phyloP scores from a whole-genome alignment of 2,888 invertebrate species.

The Thymelicus lineola region DNA sequence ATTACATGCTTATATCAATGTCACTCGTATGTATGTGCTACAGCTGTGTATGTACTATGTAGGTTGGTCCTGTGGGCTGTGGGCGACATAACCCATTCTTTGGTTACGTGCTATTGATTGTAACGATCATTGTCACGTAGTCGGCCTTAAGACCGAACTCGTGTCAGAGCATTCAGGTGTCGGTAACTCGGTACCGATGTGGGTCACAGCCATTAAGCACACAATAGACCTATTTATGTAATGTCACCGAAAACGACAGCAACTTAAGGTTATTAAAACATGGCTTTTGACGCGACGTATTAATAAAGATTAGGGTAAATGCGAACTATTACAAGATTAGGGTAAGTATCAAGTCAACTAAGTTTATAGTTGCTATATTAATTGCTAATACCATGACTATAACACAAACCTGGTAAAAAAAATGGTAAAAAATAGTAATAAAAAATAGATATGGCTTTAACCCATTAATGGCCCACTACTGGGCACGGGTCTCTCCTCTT shows the following conservation, averaged over 20 bases:
- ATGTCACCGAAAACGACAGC: constrained; percentile 23
- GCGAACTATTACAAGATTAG: too few species aligned
- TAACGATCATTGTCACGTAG: constrained; percentile 60
- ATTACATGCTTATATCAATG: constrained; percentile 37
- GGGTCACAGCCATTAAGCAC: constrained; percentile 23
- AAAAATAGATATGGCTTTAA: too few species aligned
- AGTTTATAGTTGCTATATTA: too few species aligned
- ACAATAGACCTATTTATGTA: constrained; percentile 19
- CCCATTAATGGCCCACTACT: too few species aligned
- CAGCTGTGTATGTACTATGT: constrained; percentile 19
- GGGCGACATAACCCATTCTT: constrained; percentile 44
- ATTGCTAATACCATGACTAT: too few species aligned
- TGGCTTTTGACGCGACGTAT: too few species aligned
- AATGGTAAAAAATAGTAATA: too few species aligned
- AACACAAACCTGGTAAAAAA: too few species aligned
- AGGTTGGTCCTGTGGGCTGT: constrained; percentile 46
- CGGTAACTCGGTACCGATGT: constrained; percentile 4
- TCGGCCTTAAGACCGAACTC: constrained; percentile 54
- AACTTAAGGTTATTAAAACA: neutral
- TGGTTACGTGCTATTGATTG: constrained; percentile 43
- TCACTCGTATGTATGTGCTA: constrained; percentile 21
- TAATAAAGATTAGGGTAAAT: neutral
- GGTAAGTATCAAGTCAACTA: too few species aligned
- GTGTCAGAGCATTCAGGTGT: constrained; percentile 34
- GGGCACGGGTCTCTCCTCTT: too few species aligned